These are phyloP conservation scores for Cheilosia soror DNA, from an alignment of 2,888 invertebrate genomes.

Conservation along the genomic window DNA sequence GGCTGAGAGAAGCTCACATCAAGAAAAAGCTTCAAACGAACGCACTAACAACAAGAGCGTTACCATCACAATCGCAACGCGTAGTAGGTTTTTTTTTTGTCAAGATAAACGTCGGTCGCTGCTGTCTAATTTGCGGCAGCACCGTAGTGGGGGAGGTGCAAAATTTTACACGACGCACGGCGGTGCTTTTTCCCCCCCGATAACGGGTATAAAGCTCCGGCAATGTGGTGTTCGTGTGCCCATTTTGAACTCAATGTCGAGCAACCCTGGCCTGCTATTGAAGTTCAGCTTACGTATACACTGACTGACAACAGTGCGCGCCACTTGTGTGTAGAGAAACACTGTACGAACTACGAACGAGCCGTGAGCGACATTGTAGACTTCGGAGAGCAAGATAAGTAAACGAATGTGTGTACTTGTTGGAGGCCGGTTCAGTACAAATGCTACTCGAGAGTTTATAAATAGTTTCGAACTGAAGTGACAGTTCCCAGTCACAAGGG, in stretches of 20 bases:
- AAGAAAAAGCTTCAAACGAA: constrained; percentile 31
- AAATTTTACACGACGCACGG: constrained; percentile 45
- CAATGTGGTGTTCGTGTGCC: constrained; percentile 75
- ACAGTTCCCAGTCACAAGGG: constrained; percentile 61
- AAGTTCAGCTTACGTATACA: constrained; percentile 73
- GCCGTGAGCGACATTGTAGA: constrained; percentile 67
- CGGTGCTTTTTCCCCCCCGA: constrained; percentile 28
- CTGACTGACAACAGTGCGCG: constrained; percentile 7
- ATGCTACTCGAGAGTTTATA: constrained; percentile 59
- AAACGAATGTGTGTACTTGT: constrained; percentile 65
- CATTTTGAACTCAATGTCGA: constrained; percentile 76
- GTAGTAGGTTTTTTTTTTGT: background rate
- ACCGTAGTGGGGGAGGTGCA: constrained; percentile 53
- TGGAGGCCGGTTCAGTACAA: constrained; percentile 71
- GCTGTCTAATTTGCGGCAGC: constrained; percentile 20
- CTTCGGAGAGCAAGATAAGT: constrained; percentile 62
- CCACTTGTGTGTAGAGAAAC: constrained; percentile 15
- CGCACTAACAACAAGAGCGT: constrained; percentile 40
- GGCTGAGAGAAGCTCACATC: constrained; percentile 44
- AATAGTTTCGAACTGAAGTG: constrained; percentile 58
- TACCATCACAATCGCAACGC: constrained; percentile 13
- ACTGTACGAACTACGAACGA: constrained; percentile 8
- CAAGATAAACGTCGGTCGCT: constrained; percentile 20
- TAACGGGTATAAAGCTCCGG: constrained; percentile 73
- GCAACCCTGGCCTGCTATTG: constrained; percentile 77